Evolutionary conservation across 1,140 invertebrate genomes (phyloP), one percentile per base, ranked within the genome.

Genomic region (Caerostris extrusa): DNA sequence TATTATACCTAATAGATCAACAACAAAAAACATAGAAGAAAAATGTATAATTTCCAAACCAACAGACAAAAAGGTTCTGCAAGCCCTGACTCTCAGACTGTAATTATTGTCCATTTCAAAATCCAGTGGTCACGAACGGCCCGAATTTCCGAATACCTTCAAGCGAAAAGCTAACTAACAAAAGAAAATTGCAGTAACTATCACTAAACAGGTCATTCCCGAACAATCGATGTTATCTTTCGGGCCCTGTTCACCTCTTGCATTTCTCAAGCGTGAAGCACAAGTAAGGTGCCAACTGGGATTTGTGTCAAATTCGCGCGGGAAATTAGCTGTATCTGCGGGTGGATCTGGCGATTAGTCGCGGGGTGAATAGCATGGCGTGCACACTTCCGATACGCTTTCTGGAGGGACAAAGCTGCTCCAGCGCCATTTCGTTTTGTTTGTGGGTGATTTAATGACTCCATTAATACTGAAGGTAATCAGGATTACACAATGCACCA

Each of bases 151-250:
- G 71, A 77, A 77, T 77, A 77, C 50, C 50, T 0, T 34, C 71
- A 53, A 50, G 34, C 34, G 14, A 67, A 67, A 14, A 14, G 14
- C 17, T 77, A 77, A 77, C 71, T 77, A 77, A 77, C 71, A 77
- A 77, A 77, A 12, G 8, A 10, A 67, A 17, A 17, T 67, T 67
- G 17, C 34, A 12, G 3, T 77, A 50, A 77, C 71, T 53, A 77
- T 53, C 71, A 53, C 71, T 77, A 77, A 77, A 53, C 71, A 77
- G 71, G 71, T 77, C 71, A 77, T 12, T 19, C 71, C 17, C 71
- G 19, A 77, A 77, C 71, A 77, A 77, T 34, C 34, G 71, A 77
- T 77, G 19, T 14, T 77, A 77, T 77, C 71, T 53, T 12, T 2
- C 8, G 53, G 12, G 61, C 61, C 61, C 61, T 34, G n/a, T 67